Evolutionary conservation across 53 echinoderm and acorn worm species (phyloP).

Genomic region (Luidia sarsii): DNA sequence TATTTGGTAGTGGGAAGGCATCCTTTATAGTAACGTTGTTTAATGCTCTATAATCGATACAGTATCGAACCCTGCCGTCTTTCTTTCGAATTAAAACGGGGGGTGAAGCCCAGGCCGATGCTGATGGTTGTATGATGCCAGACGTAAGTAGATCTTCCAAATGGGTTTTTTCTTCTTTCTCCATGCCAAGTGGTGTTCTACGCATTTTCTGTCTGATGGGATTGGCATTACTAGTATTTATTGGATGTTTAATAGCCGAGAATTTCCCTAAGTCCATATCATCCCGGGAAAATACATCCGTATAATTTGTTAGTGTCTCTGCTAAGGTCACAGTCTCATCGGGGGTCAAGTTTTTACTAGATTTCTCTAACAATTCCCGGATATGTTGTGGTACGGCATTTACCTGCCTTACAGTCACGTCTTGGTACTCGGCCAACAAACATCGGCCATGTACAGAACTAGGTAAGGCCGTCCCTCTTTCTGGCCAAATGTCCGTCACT

Average conservation of each 20-base stretch:
- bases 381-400: not conserved
- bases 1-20: slow-evolving; percentile 24
- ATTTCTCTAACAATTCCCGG: not conserved
- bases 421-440: too few species aligned
- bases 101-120: not conserved
- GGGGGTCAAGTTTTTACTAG: not conserved
- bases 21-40: slow-evolving; percentile 19
- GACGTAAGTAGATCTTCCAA: too few species aligned
- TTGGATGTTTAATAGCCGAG: slow-evolving; percentile 9
- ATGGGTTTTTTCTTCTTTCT: not conserved
- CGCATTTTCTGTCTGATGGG: slow-evolving; percentile 13
- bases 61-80: not conserved
- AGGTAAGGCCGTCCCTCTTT: too few species aligned
- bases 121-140: not conserved
- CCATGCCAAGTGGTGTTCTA: slow-evolving; percentile 3
- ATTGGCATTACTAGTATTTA: not conserved
- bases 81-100: not conserved
- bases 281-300: slow-evolving; percentile 8
- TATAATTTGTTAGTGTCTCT: slow-evolving; percentile 1
- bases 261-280: not conserved
- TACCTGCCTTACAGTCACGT: not conserved
- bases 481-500: not conserved
- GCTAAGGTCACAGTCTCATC: not conserved
- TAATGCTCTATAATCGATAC: slow-evolving; percentile 1
- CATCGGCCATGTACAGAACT: too few species aligned